Conservation (phyloP, 2,113 vertebrate species). For the Ammodytes dubius region DNA sequence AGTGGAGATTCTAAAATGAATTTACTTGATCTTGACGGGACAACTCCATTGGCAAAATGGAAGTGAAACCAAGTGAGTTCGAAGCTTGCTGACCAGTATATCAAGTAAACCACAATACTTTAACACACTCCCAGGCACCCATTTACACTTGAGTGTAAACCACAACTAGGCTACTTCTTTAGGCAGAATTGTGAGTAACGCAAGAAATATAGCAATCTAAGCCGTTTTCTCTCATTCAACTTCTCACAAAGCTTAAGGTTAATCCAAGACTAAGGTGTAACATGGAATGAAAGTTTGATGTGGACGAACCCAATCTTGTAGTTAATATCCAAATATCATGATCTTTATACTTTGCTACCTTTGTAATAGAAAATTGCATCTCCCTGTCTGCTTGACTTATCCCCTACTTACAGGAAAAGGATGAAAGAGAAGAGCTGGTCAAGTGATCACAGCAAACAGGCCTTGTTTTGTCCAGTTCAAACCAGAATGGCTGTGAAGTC, state of each 20-base stretch:
- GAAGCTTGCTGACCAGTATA: not conserved
- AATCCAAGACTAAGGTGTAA: not conserved
- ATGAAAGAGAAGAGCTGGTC: slow-evolving; percentile 40
- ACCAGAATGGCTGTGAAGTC: slow-evolving; percentile 53
- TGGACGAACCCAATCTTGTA: not conserved
- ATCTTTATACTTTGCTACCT: not conserved
- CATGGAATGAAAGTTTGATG: not conserved
- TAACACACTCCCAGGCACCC: not conserved
- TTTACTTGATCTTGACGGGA: not conserved
- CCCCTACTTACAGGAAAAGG: slow-evolving; percentile 7
- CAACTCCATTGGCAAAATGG: not conserved
- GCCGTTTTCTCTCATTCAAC: slow-evolving; percentile 1
- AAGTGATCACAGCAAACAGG: slow-evolving; percentile 44
- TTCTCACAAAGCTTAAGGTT: slow-evolving; percentile 1
- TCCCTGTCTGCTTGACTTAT: not conserved
- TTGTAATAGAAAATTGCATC: not conserved
- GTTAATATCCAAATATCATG: not conserved
- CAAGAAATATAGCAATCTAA: slow-evolving; percentile 15
- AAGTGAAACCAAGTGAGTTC: slow-evolving; percentile 4
- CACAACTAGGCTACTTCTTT: slow-evolving; percentile 26
- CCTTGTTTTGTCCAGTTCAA: slow-evolving; percentile 66
- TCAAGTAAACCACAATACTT: not conserved
- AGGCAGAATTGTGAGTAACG: slow-evolving; percentile 2
- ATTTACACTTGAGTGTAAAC: not conserved
- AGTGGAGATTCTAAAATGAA: not conserved